phyloP scores from a whole-genome alignment of 2,797 vertebrate species.

The Scyliorhinus canicula region DNA sequence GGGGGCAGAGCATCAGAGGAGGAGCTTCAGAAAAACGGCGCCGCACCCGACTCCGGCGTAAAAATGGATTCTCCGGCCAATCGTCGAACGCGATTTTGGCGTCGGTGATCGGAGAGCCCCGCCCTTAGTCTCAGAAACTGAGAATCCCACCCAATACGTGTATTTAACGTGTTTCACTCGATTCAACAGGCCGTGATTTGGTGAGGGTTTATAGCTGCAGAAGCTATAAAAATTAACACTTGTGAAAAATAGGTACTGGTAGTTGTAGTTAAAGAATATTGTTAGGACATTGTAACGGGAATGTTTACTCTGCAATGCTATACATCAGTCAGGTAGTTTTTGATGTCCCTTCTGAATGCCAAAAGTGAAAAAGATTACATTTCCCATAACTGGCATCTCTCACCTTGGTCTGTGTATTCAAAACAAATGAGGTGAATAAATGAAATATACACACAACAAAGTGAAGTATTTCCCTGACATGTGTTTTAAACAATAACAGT shows the following conservation, averaged over 20 bases:
- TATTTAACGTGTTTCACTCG: background rate
- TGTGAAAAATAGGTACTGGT: background rate
- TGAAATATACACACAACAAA: background rate
- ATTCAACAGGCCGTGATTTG: background rate
- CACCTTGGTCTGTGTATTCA: slow-evolving; percentile 2
- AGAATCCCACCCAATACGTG: no score
- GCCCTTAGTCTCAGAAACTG: no score
- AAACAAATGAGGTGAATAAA: slow-evolving; percentile 2
- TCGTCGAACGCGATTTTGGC: no score
- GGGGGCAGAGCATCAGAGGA: no score
- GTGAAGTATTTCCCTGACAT: background rate
- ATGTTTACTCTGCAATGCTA: background rate
- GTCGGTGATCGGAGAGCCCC: no score
- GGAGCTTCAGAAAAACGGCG: no score
- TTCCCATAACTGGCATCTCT: slow-evolving; percentile 12
- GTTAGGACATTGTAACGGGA: background rate
- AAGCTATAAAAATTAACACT: background rate
- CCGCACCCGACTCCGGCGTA: no score
- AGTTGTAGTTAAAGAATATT: background rate
- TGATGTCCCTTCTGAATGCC: background rate
- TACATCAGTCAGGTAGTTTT: background rate
- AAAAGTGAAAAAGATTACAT: background rate
- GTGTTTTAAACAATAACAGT: slow-evolving; percentile 20
- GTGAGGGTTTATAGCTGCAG: no score
- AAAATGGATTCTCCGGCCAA: no score